A percentile compares a stretch with the other conserved stretches of the same genome.
Evolutionary conservation across 2,113 vertebrate genomes (phyloP).

Genomic region (Melanotaenia duboulayi): DNA sequence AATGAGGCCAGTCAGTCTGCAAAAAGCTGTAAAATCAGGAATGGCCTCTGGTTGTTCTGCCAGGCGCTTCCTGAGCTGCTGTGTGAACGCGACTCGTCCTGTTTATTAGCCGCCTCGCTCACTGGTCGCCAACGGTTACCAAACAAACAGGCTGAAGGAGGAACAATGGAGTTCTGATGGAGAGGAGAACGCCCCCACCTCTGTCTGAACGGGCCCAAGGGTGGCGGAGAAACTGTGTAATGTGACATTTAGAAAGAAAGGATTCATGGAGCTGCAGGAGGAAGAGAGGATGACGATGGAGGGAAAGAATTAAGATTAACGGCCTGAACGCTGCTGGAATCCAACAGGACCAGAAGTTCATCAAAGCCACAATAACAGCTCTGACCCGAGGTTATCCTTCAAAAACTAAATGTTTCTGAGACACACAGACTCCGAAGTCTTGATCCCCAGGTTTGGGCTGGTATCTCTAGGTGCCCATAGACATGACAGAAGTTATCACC

Average conservation of each 20-base stretch:
- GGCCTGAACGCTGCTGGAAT: not conserved
- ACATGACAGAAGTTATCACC: no score
- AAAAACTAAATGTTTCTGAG: no score
- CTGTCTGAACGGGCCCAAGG: not conserved
- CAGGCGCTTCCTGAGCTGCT: constrained; percentile 14
- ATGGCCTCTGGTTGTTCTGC: not conserved
- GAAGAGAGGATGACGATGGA: constrained; percentile 14
- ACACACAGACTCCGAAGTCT: no score
- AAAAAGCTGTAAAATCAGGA: not conserved
- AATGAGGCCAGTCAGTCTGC: not conserved
- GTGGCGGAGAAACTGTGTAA: constrained; percentile 19
- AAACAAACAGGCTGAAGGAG: constrained; percentile 46
- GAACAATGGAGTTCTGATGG: constrained; percentile 47
- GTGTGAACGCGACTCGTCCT: constrained; percentile 6
- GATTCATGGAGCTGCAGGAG: not conserved
- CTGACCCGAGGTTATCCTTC: no score
- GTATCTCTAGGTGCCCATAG: no score
- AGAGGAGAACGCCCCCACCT: constrained; percentile 3
- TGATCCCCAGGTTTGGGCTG: no score
- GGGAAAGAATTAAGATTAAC: constrained; percentile 23
- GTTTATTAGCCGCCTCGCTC: constrained; percentile 7
- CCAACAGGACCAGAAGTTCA: not conserved
- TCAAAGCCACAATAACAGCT: no score
- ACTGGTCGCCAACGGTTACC: constrained; percentile 37
- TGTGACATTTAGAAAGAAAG: constrained; percentile 44